phyloP scores from a whole-genome alignment of 1,140 invertebrate genomes.

The Euschistus heros region DNA sequence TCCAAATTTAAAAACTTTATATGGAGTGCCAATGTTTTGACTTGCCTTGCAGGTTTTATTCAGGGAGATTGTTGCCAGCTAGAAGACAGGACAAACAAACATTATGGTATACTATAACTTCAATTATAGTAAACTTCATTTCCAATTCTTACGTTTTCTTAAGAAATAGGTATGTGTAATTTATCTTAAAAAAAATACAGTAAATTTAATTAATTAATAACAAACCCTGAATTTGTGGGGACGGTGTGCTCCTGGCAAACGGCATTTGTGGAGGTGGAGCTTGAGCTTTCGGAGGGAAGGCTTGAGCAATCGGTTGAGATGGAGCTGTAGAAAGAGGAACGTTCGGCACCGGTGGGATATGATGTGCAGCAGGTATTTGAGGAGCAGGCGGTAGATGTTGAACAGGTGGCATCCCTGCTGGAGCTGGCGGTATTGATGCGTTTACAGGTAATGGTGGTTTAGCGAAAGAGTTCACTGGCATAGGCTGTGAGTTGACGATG shows the following conservation, averaged over 20 bases:
- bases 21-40: no score
- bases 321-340: background rate
- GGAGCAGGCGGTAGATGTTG: conserved; percentile 6
- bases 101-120: no score
- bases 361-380: background rate
- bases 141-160: no score
- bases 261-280: conserved; percentile 26
- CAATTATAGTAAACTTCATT: no score
- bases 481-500: background rate
- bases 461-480: background rate
- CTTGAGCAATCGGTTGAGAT: background rate
- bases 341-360: background rate
- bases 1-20: no score
- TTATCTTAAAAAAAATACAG: no score
- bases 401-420: background rate
- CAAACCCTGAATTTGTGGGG: conserved; percentile 13
- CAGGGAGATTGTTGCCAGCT: no score
- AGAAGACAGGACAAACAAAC: no score
- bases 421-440: no score
- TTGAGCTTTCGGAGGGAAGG: background rate
- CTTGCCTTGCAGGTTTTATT: no score
- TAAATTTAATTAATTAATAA: background rate
- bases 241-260: conserved; percentile 13
- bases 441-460: background rate
- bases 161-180: no score